Conservation (phyloP, 2,888 invertebrate genomes). For the Lasioglossum leucozonium region DNA sequence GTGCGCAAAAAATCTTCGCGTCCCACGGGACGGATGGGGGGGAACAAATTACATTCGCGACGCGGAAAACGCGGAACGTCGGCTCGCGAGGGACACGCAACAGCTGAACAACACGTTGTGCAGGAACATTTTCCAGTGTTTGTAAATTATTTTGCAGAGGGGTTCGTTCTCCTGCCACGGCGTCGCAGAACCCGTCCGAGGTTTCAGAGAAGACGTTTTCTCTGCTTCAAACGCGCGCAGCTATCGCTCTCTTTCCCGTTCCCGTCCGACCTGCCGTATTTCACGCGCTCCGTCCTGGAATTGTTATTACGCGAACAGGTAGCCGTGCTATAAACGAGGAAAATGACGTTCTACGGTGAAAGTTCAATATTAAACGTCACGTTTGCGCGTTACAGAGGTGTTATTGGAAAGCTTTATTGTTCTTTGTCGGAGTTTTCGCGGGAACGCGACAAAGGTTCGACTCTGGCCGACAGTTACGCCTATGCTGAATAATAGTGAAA, state of each 20-base stretch:
- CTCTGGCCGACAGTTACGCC: neutral
- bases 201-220: slow-evolving; percentile 28
- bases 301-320: slow-evolving; percentile 46
- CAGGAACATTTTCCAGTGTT: neutral
- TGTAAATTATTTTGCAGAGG: slow-evolving; percentile 30
- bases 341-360: slow-evolving; percentile 31
- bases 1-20: neutral
- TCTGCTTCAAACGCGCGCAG: neutral
- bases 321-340: slow-evolving; percentile 34
- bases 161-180: neutral
- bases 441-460: neutral
- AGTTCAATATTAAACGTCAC: slow-evolving; percentile 50
- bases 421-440: neutral
- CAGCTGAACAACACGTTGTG: neutral
- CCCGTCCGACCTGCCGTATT: slow-evolving; percentile 37
- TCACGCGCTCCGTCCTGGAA: slow-evolving; percentile 8
- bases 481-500: neutral
- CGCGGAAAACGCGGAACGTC: neutral
- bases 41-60: neutral
- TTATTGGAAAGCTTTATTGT: slow-evolving; percentile 29
- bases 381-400: slow-evolving; percentile 10
- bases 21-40: neutral
- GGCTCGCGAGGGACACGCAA: neutral
- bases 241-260: slow-evolving; percentile 6
- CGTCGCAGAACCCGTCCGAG: neutral